Evolutionary conservation across 2,113 vertebrate species (phyloP), one percentile per base, ranked within the genome.

Genomic region (Sylvia atricapilla): DNA sequence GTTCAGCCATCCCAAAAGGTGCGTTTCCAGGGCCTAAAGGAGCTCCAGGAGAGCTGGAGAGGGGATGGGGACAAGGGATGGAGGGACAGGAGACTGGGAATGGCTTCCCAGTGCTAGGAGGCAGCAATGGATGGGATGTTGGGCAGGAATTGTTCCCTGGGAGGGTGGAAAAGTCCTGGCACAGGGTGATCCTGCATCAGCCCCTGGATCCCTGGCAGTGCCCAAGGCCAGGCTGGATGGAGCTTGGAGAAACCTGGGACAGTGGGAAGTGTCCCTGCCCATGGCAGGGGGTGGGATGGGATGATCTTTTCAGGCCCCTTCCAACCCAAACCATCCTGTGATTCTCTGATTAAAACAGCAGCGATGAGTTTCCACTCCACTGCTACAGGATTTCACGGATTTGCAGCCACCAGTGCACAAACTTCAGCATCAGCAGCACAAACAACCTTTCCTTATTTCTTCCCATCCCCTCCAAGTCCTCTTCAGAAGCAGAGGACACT

Each of bases 71-170:
- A 47, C 14, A 47, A 1, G n/a, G 59, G 3, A 7, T 31, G 30
- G n/a, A 68, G 47, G 2, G n/a, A 47, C n/a, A 83, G 21, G 30
- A 41, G 47, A 15, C 0, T 2, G 41, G 20, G 55, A 75, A 47
- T 27, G 62, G 69, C 5, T 56, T 63, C 17, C 31, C 23, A 39
- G 0, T 67, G 69, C 27, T 33, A 74, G 15, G 46, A 68, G 33
- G 53, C 33, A 59, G 68, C 33, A 37, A 0, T 22, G 1, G 69
- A 2, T 60, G 77, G 53, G 53, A 60, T 1, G 1, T 1, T 30
- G 39, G 62, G 46, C 1, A 14, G 77, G 13, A 82, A 60, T 60
- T 4, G 1, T 4, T 59, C 15, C 27, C 44, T 74, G 33, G 0
- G 0, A 46, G 44, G 33, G 27, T 33, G 67, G 14, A 3, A 0